These are phyloP conservation scores for Mythimna lalbum DNA, from an alignment of 2,888 invertebrate species.

Conservation along the genomic window DNA sequence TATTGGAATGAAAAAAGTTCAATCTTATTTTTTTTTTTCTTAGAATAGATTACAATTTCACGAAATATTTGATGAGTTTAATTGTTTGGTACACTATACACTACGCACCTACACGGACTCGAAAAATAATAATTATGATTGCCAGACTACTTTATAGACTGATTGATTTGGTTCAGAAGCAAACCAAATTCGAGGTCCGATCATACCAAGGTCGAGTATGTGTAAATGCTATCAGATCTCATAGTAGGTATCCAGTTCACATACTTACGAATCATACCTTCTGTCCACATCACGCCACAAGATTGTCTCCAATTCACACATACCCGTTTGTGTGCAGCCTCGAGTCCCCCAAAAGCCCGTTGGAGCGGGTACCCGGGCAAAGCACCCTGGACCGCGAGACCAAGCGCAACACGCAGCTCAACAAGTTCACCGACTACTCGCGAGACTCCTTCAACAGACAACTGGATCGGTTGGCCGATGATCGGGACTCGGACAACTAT, in stretches of 20 bases:
- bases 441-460: constrained; percentile 86
- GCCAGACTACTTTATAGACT: too few species aligned
- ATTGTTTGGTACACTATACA: too few species aligned
- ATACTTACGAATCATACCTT: not conserved
- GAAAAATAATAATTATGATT: too few species aligned
- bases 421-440: constrained; percentile 88
- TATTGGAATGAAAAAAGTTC: not conserved
- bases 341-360: constrained; percentile 93
- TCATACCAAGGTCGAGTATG: too few species aligned
- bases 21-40: not conserved
- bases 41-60: too few species aligned
- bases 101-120: too few species aligned
- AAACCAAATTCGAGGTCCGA: too few species aligned
- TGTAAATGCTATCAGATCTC: too few species aligned
- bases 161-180: too few species aligned
- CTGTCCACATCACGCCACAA: not conserved
- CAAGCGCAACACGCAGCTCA: constrained; percentile 91
- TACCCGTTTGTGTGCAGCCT: constrained; percentile 84
- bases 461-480: constrained; percentile 85
- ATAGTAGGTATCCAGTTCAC: too few species aligned
- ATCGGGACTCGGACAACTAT: constrained; percentile 84
- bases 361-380: constrained; percentile 90
- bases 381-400: constrained; percentile 91
- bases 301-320: constrained; percentile 44
- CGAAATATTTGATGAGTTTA: too few species aligned